phyloP scores from a whole-genome alignment of 2,797 vertebrate genomes.

The Poecile montanus region DNA sequence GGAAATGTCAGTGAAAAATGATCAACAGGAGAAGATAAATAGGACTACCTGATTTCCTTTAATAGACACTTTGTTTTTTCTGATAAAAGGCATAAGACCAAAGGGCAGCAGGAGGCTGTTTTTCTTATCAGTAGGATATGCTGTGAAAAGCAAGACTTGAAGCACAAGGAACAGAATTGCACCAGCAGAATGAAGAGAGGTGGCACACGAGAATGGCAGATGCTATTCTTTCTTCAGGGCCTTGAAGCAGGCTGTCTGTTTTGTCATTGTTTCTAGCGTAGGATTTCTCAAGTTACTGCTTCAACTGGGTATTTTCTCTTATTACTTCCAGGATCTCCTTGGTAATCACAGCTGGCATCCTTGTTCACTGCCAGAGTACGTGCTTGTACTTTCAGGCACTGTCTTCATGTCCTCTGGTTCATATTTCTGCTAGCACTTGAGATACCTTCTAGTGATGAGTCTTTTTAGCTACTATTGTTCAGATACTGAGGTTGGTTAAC shows the following conservation, averaged over 20 bases:
- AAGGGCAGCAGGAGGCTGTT: background rate
- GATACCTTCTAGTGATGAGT: background rate
- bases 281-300: background rate
- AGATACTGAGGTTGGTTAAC: background rate
- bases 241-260: background rate
- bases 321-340: background rate
- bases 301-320: background rate
- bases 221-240: background rate
- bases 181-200: background rate
- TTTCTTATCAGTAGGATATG: background rate
- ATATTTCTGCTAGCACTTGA: background rate
- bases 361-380: background rate
- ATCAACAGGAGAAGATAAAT: background rate
- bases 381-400: background rate
- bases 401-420: background rate
- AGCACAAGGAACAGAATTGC: background rate
- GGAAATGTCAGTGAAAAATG: background rate
- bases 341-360: background rate
- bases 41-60: background rate
- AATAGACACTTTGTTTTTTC: background rate
- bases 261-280: conserved; percentile 10
- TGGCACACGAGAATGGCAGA: background rate
- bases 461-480: background rate
- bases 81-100: background rate
- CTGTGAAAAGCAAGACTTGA: background rate